Evolutionary conservation across 2,888 invertebrate genomes (phyloP), one percentile per base, ranked within the genome.

Genomic region (Xiphydria camelus): DNA sequence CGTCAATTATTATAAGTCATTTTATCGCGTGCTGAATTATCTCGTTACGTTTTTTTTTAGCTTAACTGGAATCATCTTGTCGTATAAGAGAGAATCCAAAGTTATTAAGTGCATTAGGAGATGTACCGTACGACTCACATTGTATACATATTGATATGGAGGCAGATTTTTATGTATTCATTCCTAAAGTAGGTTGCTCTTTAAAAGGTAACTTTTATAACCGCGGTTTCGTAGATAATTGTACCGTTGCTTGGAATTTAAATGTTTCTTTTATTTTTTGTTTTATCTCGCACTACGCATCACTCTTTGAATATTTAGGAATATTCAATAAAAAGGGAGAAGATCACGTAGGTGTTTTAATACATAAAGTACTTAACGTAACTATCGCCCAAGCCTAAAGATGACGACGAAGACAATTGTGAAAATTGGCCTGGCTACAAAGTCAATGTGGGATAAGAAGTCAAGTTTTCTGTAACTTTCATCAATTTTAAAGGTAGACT

Each of bases 301-400:
- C n/a, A n/a, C n/a, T n/a, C n/a, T n/a, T n/a, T 1, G 61, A 68
- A 9, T 47, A 53, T 58, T 9, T 19, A 76, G 77, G 86, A 6
- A 68, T 83, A 53, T 84, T 88, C 1, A 87, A 84, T 64, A 86
- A 86, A 68, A 84, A 83, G 53, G 83, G 82, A 53, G 70, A 76
- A 23, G 83, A 84, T 55, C 86, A 88, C 74, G 75, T 89, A 45
- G 85, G 84, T 3, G 80, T 87, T 51, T 77, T 88, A 40, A 83
- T 88, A 0, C 86, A 88, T 66, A 80, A 83, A 61, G 79, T 82
- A 17, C 88, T 88, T 62, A 87, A 88, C 75, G 84, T 86, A 7
- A 85, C 86, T 3, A 79, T 88, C 32, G n/a, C n/a, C n/a, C n/a
- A n/a, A n/a, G n/a, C 84, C 84, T 26, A 79, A 82, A 59, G 81